A percentile compares a stretch with the other conserved stretches of the same genome.
Evolutionary conservation across 1,140 invertebrate genomes (phyloP).

Genomic region (Conus ventricosus): DNA sequence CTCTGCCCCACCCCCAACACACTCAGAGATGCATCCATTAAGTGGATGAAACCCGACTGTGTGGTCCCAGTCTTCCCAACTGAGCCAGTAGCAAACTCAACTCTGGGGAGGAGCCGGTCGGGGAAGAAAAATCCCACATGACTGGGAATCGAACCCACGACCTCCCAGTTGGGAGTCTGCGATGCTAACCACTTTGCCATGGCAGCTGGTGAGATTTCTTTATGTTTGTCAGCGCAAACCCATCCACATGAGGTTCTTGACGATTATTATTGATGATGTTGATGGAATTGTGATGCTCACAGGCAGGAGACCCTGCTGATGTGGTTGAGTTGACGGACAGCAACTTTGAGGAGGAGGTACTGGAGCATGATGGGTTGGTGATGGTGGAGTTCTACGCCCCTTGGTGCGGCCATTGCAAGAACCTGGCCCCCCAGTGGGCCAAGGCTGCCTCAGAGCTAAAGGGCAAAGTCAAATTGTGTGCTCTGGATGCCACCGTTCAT

Average conservation of each 20-base stretch:
- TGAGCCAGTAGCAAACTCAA: too few species aligned
- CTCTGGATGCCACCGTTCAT: conserved; percentile 96
- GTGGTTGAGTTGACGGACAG: conserved; percentile 95
- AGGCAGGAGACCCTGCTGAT: conserved; percentile 80
- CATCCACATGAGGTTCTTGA: background rate
- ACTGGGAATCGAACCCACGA: too few species aligned
- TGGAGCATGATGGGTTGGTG: conserved; percentile 95
- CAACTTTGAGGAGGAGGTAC: conserved; percentile 93
- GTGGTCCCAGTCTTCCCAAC: too few species aligned
- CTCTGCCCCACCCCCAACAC: too few species aligned
- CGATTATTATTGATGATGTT: background rate
- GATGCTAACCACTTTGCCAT: too few species aligned
- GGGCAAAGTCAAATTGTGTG: conserved; percentile 94
- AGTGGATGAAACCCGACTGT: too few species aligned
- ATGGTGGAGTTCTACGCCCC: conserved; percentile 98
- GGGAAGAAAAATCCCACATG: too few species aligned
- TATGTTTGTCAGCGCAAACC: background rate
- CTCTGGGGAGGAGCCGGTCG: too few species aligned
- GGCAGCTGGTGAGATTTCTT: background rate
- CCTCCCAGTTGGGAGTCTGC: too few species aligned
- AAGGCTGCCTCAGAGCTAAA: conserved; percentile 95
- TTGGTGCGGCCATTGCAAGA: conserved; percentile 89
- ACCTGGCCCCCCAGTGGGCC: conserved; percentile 95
- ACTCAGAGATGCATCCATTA: too few species aligned
- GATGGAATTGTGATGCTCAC: background rate